Evolutionary conservation across 2,888 invertebrate species (phyloP).

Genomic region (Pterobdella sp.): DNA sequence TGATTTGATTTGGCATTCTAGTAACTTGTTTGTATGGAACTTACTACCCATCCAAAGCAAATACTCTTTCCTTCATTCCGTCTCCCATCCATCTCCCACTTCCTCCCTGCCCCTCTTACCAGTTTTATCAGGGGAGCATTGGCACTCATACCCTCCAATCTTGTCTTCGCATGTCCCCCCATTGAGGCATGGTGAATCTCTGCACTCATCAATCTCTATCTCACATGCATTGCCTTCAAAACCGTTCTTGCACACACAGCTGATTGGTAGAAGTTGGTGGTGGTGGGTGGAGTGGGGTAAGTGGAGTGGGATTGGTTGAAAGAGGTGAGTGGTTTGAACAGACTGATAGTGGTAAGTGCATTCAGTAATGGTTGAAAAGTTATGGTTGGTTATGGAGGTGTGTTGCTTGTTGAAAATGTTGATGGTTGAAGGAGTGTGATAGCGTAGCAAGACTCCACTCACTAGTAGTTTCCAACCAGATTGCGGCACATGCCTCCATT

Average conservation of each 20-base stretch:
- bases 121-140: neutral
- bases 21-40: neutral
- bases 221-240: neutral
- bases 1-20: neutral
- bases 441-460: neutral
- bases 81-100: too few relatives aligned
- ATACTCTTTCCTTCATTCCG: too few relatives aligned
- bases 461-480: neutral
- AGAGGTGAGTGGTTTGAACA: too few relatives aligned
- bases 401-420: neutral
- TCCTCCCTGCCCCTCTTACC: neutral
- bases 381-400: too few relatives aligned
- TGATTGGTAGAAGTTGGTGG: neutral
- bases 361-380: too few relatives aligned
- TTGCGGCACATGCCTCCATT: constrained; percentile 1
- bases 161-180: constrained; percentile 16
- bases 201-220: neutral
- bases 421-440: neutral
- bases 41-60: neutral
- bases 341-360: too few relatives aligned
- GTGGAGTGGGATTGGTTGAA: too few relatives aligned
- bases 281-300: neutral
- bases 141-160: neutral
- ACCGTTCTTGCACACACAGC: neutral
- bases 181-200: constrained; percentile 12